phyloP scores from a whole-genome alignment of 2,888 invertebrate species.

The Leucophora obtusa region DNA sequence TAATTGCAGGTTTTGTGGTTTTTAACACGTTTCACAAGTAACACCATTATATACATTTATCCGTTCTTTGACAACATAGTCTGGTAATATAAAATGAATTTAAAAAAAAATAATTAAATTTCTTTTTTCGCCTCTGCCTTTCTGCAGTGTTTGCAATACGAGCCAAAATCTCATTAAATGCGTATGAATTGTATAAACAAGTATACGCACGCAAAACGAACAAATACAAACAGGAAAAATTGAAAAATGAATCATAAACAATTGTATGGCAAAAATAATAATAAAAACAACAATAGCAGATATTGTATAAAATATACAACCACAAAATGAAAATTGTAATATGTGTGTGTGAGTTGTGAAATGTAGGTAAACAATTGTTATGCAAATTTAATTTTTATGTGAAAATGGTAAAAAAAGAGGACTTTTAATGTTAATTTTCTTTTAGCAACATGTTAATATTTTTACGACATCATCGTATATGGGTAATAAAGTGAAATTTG shows the following conservation, averaged over 20 bases:
- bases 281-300: no score
- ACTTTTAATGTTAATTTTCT: neutral
- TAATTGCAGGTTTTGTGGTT: neutral
- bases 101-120: constrained; percentile 6
- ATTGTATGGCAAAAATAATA: no score
- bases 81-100: constrained; percentile 1
- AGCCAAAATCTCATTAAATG: constrained; percentile 41
- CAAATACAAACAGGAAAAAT: no score
- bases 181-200: constrained; percentile 34
- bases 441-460: constrained; percentile 3
- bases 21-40: constrained; percentile 4
- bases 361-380: constrained; percentile 48
- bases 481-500: neutral
- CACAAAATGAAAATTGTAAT: no score
- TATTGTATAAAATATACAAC: no score
- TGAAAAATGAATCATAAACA: no score
- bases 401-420: constrained; percentile 19
- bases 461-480: neutral
- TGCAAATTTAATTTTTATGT: constrained; percentile 51
- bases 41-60: neutral
- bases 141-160: neutral
- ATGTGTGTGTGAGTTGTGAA: constrained; percentile 5
- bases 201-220: no score
- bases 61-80: neutral
- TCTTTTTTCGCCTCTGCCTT: neutral